Conservation (phyloP, 2,888 invertebrate species). For the Amblyteles armatorius region DNA sequence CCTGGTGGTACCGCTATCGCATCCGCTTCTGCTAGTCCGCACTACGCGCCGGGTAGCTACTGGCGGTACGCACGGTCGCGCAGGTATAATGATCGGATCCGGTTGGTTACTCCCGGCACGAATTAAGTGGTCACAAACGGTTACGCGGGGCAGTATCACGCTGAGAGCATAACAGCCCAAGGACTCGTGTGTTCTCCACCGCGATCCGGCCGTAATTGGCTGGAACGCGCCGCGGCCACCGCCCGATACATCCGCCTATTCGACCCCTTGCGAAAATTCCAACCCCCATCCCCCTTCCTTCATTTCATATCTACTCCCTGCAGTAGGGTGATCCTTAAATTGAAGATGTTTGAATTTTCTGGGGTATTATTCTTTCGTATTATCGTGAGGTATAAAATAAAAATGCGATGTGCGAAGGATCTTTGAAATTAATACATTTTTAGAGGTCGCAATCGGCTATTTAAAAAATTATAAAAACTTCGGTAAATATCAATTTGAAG, state of each 20-base stretch:
- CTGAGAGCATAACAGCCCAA: slow-evolving; percentile 63
- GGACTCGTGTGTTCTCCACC: slow-evolving; percentile 72
- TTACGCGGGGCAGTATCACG: slow-evolving; percentile 70
- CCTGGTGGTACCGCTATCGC: slow-evolving; percentile 12
- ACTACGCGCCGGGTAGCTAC: not conserved
- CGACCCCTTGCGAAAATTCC: slow-evolving; percentile 43
- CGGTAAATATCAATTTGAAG: no score
- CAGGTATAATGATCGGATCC: slow-evolving; percentile 78
- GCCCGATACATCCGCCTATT: slow-evolving; percentile 34
- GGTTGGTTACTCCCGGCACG: slow-evolving; percentile 74
- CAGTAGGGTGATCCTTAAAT: not conserved
- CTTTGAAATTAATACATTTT: no score
- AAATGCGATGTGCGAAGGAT: no score
- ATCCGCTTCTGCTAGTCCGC: slow-evolving; percentile 6
- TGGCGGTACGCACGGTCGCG: slow-evolving; percentile 53
- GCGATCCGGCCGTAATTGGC: slow-evolving; percentile 74
- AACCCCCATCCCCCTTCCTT: not conserved
- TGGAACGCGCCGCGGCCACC: slow-evolving; percentile 72
- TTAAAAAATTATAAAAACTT: no score
- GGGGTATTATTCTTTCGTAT: no score
- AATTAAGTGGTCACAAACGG: slow-evolving; percentile 79
- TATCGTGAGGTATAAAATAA: no score
- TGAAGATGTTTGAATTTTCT: no score
- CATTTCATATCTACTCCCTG: not conserved
- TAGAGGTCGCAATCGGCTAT: no score